Conservation (phyloP, 2,888 invertebrate genomes). For the Mythimna ferrago region DNA sequence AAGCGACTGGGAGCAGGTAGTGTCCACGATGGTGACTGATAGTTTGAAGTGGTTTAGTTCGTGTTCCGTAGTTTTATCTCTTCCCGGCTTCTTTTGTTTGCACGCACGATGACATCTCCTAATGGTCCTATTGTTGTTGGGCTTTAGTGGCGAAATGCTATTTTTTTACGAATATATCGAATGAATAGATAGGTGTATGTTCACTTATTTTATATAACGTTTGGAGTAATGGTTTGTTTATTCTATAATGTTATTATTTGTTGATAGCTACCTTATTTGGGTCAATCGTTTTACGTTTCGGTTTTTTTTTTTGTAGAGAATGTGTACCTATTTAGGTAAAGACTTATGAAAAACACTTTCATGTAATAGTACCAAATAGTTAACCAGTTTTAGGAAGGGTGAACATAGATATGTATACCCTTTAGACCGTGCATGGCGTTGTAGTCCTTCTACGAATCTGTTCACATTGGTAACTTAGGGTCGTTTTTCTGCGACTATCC, state of each 20-base stretch:
- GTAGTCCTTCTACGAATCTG: too few relatives aligned
- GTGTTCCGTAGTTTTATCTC: conserved; percentile 86
- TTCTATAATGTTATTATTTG: not conserved
- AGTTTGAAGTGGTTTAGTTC: conserved; percentile 73
- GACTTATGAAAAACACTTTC: not conserved
- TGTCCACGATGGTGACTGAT: conserved; percentile 74
- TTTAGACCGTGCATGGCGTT: not conserved
- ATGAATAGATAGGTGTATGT: conserved; percentile 45
- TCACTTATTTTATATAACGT: conserved; percentile 44
- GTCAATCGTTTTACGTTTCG: not conserved
- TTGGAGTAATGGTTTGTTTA: conserved; percentile 36
- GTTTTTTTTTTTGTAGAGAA: not conserved
- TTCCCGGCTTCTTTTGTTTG: conserved; percentile 87
- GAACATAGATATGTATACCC: not conserved
- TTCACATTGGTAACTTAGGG: too few relatives aligned
- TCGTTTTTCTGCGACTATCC: too few relatives aligned
- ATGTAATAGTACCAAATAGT: not conserved
- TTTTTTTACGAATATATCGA: conserved; percentile 58
- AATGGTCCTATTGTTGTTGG: conserved; percentile 86
- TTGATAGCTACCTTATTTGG: conserved; percentile 18
- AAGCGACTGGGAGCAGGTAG: conserved; percentile 77
- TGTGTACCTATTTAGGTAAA: too few relatives aligned
- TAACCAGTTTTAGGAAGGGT: not conserved
- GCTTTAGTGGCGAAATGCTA: conserved; percentile 74
- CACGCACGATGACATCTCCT: conserved; percentile 89